Conservation (phyloP, 2,888 invertebrate genomes). For the Synergus laeviventris region DNA sequence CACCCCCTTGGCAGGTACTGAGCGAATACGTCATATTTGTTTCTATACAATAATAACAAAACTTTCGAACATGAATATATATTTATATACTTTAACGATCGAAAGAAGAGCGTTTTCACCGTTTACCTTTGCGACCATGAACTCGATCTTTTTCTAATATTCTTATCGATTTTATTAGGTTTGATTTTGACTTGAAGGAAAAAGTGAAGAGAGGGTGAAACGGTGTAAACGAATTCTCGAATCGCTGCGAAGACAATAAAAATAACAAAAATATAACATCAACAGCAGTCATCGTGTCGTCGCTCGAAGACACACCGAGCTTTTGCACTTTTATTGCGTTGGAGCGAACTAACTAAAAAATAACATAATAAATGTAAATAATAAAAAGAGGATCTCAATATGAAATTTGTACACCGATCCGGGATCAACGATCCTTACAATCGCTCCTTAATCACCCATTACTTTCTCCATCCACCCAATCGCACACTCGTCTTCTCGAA, state of each 20-base stretch:
- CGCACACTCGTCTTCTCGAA: slow-evolving; percentile 51
- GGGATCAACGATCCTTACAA: slow-evolving; percentile 23
- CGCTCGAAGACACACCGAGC: slow-evolving; percentile 62
- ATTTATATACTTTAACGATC: slow-evolving; percentile 63
- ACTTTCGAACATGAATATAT: slow-evolving; percentile 70
- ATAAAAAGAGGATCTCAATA: slow-evolving; percentile 48
- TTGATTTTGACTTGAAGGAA: background rate
- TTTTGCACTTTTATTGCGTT: slow-evolving; percentile 66
- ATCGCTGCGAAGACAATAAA: slow-evolving; percentile 65
- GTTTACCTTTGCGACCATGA: slow-evolving; percentile 35
- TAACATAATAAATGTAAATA: slow-evolving; percentile 53
- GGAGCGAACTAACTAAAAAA: slow-evolving; percentile 57
- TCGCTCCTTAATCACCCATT: slow-evolving; percentile 38
- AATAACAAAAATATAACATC: slow-evolving; percentile 75
- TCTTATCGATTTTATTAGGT: background rate
- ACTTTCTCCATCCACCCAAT: slow-evolving; percentile 42
- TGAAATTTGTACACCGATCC: slow-evolving; percentile 49
- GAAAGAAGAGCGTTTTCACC: slow-evolving; percentile 60
- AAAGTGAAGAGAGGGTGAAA: slow-evolving; percentile 39
- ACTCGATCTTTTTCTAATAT: no score
- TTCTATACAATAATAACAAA: slow-evolving; percentile 73
- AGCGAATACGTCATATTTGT: slow-evolving; percentile 65
- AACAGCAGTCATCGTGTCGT: slow-evolving; percentile 71
- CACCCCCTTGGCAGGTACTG: slow-evolving; percentile 62
- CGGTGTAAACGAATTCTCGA: slow-evolving; percentile 60